A percentile compares a stretch with the other conserved stretches of the same genome.
phyloP scores from a whole-genome alignment of 2,888 invertebrate species.

The Pardosa pseudoannulata region DNA sequence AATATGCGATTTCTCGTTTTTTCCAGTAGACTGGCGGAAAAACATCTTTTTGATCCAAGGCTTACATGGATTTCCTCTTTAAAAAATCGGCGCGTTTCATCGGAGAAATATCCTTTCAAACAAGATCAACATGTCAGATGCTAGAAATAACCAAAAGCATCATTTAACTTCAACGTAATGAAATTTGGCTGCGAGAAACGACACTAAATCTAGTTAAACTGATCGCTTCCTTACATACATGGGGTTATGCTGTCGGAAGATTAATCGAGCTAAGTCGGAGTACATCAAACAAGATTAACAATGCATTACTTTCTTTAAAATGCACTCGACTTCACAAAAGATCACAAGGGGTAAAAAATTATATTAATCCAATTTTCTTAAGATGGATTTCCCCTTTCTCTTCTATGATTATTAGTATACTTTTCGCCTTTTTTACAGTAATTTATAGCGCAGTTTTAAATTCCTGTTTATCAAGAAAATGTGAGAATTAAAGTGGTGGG shows the following conservation, averaged over 20 bases:
- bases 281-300: not conserved
- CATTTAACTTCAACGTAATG: not conserved
- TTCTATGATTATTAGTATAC: too few relatives aligned
- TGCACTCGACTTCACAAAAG: not conserved
- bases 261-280: not conserved
- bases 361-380: not conserved
- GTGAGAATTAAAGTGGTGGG: too few relatives aligned
- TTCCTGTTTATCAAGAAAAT: too few relatives aligned
- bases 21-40: not conserved
- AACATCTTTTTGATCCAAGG: not conserved
- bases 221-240: not conserved
- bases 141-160: slow-evolving; percentile 1
- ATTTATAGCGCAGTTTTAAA: too few relatives aligned
- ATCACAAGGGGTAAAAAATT: not conserved
- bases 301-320: not conserved
- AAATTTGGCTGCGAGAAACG: not conserved
- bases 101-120: not conserved
- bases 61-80: not conserved
- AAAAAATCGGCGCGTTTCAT: not conserved
- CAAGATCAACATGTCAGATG: slow-evolving; percentile 6
- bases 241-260: not conserved
- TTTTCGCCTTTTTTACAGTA: too few relatives aligned
- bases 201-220: not conserved
- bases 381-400: not conserved
- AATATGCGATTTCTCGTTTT: not conserved